phyloP scores from a whole-genome alignment of 2,888 invertebrate genomes.

The Caenorhabditis sp. region DNA sequence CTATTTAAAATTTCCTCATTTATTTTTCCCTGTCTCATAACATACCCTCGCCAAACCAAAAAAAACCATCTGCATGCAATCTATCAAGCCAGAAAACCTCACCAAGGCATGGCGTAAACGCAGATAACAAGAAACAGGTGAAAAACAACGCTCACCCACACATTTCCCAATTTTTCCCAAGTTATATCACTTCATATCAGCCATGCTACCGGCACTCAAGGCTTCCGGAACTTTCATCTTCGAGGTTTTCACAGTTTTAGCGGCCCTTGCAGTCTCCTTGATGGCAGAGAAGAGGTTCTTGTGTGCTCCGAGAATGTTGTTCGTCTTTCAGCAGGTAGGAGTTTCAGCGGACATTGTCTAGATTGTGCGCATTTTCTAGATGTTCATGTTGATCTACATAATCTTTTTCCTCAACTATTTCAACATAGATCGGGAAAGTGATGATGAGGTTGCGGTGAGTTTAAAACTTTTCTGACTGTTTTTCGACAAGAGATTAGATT shows the following conservation, averaged over 20 bases:
- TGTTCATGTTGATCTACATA: conserved; percentile 50
- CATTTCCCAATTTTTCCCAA: conserved; percentile 22
- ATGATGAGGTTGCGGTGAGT: conserved; percentile 36
- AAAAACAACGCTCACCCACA: conserved; percentile 8
- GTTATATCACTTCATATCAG: not conserved
- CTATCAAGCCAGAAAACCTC: not conserved
- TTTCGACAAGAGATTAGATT: not conserved
- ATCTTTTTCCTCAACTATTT: conserved; percentile 50
- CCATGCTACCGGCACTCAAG: conserved; percentile 32
- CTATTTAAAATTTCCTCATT: too few relatives aligned
- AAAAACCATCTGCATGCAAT: not conserved
- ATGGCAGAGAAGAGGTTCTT: conserved; percentile 42
- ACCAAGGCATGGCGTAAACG: not conserved
- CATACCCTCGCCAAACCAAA: not conserved
- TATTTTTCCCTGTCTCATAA: conserved; percentile 4
- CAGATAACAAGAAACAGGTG: conserved; percentile 29
- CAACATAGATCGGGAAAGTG: conserved; percentile 24
- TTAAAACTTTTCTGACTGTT: not conserved
- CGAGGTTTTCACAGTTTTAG: conserved; percentile 20
- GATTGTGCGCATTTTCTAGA: conserved; percentile 23
- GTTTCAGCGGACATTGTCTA: not conserved
- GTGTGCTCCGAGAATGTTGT: conserved; percentile 45
- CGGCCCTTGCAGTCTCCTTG: conserved; percentile 12
- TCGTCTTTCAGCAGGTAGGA: conserved; percentile 42
- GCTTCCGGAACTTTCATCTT: conserved; percentile 21